Base-by-base conservation (phyloP, 2,888 invertebrate genomes). In the Conchocele bisecta region DNA sequence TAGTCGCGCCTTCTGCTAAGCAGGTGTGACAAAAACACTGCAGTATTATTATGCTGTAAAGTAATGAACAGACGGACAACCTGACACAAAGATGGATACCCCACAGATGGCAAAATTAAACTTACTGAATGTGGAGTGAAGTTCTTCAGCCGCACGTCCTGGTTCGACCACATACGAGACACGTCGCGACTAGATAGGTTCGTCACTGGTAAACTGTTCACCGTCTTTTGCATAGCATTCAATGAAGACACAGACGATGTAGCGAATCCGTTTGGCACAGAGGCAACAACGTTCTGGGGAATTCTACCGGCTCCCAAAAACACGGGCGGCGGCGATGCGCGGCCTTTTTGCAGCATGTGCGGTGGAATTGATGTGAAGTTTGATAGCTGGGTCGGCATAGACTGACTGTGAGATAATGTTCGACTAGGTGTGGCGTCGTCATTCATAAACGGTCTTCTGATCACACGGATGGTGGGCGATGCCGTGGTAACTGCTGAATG, bases 131-230 rank as follows among this genome's bases (percentile, higher is more conserved):
- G 64, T 22, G 76, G 68, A 46, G 76, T 64, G 22, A 83, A 58
- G 56, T 69, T 83, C 67, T 82, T 86, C 50, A 84, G 57, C 57
- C 79, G 82, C 24, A 87, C 67, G 61, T 87, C 88, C 37, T 88
- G 87, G 64, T 86, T 86, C 11, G 83, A 85, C 88, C 88, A 89
- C 51, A 89, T 76, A 51, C 86, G 70, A 13, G 86, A 84, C 7
- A 89, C 77, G 61, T 86, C 87, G 68, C 83, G 87, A 58, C 81
- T 83, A 20, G 88, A 81, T 20, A 87, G 72, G 53, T 76, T 79
- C 24, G 76, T 75, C 35, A 48, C 56, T 29, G 53, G 71, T 42
- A 74, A 37, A 29, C 29, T 74, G 28, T 74, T 75, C 39, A 75
- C 63, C 56, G 58, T 71, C 57, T 68, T 68, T 50, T 78, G 78